Percentiles rank a stretch among this genome's conserved stretches.
Conservation (phyloP, 2,113 vertebrate species). For the Gallinago paraguaiae region DNA sequence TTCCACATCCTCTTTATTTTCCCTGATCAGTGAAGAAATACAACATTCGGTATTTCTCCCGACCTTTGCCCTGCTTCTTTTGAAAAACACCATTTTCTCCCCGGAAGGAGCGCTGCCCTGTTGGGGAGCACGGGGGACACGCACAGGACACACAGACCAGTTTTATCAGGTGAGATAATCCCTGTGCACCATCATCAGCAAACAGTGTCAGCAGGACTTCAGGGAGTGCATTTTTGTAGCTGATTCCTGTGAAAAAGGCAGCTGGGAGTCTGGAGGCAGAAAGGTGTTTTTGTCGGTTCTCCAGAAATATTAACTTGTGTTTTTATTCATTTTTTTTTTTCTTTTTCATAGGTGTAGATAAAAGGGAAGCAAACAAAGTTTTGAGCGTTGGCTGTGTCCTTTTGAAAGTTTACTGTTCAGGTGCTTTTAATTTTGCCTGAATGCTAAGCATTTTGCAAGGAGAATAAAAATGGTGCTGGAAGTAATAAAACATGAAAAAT, state of each 20-base stretch:
- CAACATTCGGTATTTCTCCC: not conserved
- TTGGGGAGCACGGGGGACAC: not conserved
- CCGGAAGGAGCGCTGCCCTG: not conserved
- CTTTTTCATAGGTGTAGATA: not conserved
- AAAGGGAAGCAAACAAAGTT: not conserved
- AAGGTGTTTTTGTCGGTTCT: not conserved
- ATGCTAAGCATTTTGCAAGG: not conserved
- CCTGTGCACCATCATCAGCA: not conserved
- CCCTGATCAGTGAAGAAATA: not conserved
- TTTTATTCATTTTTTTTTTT: not conserved
- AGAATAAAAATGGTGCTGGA: conserved; percentile 5
- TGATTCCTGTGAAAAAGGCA: not conserved
- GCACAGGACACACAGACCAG: not conserved
- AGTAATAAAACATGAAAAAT: not conserved
- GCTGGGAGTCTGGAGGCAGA: not conserved
- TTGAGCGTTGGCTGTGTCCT: not conserved
- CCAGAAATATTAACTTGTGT: not conserved
- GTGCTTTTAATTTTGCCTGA: conserved; percentile 24
- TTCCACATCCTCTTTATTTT: not conserved
- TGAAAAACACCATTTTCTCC: not conserved
- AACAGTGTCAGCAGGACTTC: not conserved
- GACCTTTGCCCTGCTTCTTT: not conserved
- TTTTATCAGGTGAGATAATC: not conserved
- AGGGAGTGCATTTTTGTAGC: not conserved
- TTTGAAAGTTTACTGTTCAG: conserved; percentile 11